Percentiles rank a stretch among this genome's conserved stretches.
phyloP scores from a whole-genome alignment of 1,140 invertebrate species.

The Drosophila erecta region DNA sequence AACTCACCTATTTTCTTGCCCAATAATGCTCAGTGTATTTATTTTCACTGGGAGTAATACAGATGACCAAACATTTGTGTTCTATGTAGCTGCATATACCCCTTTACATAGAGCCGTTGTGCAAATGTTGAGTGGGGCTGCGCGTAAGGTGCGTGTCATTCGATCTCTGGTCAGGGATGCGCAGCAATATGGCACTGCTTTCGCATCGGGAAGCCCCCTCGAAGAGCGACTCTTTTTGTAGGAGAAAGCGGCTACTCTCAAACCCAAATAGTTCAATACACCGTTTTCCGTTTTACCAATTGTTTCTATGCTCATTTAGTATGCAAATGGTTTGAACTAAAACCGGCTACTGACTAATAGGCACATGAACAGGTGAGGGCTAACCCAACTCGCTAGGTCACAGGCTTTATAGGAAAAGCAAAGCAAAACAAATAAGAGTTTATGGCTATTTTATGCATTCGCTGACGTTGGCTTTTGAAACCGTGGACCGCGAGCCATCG shows the following conservation, averaged over 20 bases:
- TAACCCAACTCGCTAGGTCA: slow-evolving; percentile 46
- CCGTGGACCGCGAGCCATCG: neutral
- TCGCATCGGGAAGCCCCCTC: slow-evolving; percentile 15
- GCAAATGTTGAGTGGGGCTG: slow-evolving; percentile 28
- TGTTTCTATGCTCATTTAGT: slow-evolving; percentile 36
- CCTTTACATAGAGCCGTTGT: slow-evolving; percentile 7
- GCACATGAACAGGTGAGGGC: slow-evolving; percentile 39
- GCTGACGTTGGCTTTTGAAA: slow-evolving; percentile 53
- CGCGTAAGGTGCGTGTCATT: slow-evolving; percentile 48
- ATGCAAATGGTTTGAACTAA: slow-evolving; percentile 52
- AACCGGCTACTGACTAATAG: slow-evolving; percentile 42
- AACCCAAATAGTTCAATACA: slow-evolving; percentile 11
- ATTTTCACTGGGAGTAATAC: neutral
- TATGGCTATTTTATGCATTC: slow-evolving; percentile 73
- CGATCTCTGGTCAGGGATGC: slow-evolving; percentile 19
- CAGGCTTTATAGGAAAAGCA: slow-evolving; percentile 30
- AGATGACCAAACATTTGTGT: too few species aligned
- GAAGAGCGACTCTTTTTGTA: slow-evolving; percentile 6
- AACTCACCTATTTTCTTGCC: too few species aligned
- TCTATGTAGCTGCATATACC: slow-evolving; percentile 3
- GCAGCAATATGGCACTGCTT: slow-evolving; percentile 56
- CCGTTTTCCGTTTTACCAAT: slow-evolving; percentile 17
- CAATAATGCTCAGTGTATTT: neutral
- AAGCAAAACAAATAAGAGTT: slow-evolving; percentile 38
- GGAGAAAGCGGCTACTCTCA: slow-evolving; percentile 15